Base-by-base conservation (phyloP, 2,113 vertebrate species). In the Channa argus region DNA sequence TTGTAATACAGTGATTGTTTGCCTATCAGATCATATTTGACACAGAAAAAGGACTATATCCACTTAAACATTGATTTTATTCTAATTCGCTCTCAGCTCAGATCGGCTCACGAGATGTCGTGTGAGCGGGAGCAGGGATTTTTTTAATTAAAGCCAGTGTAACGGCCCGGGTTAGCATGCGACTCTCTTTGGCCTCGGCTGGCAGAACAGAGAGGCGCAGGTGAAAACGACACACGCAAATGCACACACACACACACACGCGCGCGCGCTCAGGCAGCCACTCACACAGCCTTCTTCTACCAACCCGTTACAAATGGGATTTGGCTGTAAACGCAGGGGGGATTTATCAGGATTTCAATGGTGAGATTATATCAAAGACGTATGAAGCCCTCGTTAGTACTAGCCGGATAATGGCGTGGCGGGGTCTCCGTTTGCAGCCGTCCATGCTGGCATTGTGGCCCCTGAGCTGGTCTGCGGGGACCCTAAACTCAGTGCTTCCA, bases 311-410 rank as follows among this genome's bases (percentile, higher is more conserved):
- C 94, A 95, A 97, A 97, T 96, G 95, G 96, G 97, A 99, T 98
- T 98, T 96, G 94, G 94, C 91, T 94, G 79, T 93, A 95, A 95
- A 94, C 94, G 95, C 89, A 93, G 93, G 94, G 71, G 93, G 96
- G 95, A 95, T 96, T 97, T 96, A 96, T 95, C 94, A 92, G 94
- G 95, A 95, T 96, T 96, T 98, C 94, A 96, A 96, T 96, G 93
- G 95, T 95, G 94, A 96, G 96, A 94, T 96, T 94, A 95, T 96
- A 96, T 98, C 96, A 97, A 96, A 97, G 95, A 95, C 95, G 93
- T 93, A 96, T 96, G 96, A 98, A 97, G 93, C 92, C 94, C 97
- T 98, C 95, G 95, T 98, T 97, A 98, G 96, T 91, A 93, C 94
- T 87, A 82, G 91, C 83, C 91, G 94, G 92, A 97, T 95, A 97